These are phyloP conservation scores for Bagarius yarrelli DNA, from an alignment of 2,113 vertebrate species.

Conservation along the genomic window DNA sequence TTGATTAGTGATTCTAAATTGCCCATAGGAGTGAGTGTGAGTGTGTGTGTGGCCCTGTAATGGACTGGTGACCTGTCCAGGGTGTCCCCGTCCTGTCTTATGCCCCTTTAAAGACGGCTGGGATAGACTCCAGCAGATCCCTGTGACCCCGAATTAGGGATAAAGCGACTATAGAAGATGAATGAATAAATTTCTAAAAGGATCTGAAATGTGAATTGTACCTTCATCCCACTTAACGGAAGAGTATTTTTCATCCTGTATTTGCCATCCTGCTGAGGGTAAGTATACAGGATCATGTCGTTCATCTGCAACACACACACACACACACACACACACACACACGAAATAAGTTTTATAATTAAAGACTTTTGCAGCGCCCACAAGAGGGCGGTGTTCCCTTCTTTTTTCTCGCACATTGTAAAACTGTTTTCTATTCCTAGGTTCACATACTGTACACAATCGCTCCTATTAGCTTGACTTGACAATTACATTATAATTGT, in stretches of 20 bases:
- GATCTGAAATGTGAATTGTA: constrained; percentile 51
- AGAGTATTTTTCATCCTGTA: constrained; percentile 89
- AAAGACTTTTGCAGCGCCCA: constrained; percentile 33
- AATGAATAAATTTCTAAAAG: background rate
- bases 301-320: constrained; percentile 81
- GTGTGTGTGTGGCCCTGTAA: too few relatives aligned
- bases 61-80: too few relatives aligned
- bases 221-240: constrained; percentile 85
- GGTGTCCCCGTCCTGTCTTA: too few relatives aligned
- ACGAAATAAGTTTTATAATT: too few relatives aligned
- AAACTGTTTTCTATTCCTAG: constrained; percentile 3
- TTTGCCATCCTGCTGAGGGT: constrained; percentile 93
- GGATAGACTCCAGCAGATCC: too few relatives aligned
- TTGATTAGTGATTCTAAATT: too few relatives aligned
- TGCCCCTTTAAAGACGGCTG: too few relatives aligned
- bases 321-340: constrained; percentile 24
- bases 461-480: constrained; percentile 29
- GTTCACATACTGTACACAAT: constrained; percentile 46
- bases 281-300: constrained; percentile 92
- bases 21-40: too few relatives aligned
- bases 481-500: constrained; percentile 35
- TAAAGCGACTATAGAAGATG: too few relatives aligned
- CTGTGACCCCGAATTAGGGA: too few relatives aligned
- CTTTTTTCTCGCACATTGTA: background rate
- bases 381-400: constrained; percentile 36